Evolutionary conservation across 2,113 vertebrate genomes (phyloP).

Genomic region (Chionomys nivalis): DNA sequence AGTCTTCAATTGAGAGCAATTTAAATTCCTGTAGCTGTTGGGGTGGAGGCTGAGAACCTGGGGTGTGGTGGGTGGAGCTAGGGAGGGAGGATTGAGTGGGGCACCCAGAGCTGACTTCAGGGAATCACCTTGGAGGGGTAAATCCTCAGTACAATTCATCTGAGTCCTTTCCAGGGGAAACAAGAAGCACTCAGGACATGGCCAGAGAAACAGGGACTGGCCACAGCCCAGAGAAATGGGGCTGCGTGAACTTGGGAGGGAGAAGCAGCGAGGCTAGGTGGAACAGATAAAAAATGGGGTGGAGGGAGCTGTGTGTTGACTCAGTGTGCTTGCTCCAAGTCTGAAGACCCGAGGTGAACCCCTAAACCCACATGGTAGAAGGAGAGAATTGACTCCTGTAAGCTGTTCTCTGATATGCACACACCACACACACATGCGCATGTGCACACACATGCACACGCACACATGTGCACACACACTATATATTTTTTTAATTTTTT

Average conservation of each 20-base stretch:
- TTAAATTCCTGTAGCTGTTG: conserved; percentile 47
- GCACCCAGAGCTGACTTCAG: background rate
- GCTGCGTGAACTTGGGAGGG: background rate
- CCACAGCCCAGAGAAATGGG: background rate
- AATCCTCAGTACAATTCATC: background rate
- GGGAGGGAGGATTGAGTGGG: background rate
- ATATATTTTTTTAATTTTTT: background rate
- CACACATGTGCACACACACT: background rate
- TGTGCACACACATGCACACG: background rate
- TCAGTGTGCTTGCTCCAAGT: background rate
- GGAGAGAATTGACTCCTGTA: background rate
- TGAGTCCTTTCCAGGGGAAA: background rate
- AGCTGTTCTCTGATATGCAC: background rate
- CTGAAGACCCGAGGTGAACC: background rate
- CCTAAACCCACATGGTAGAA: background rate
- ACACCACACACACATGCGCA: background rate
- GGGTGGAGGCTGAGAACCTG: conserved; percentile 37
- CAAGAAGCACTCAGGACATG: background rate
- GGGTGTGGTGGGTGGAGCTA: background rate
- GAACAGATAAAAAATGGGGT: background rate
- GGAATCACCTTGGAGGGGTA: background rate
- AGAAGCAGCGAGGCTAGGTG: too few relatives aligned
- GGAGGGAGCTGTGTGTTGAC: background rate
- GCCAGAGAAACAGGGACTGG: background rate
- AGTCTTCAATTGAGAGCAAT: conserved; percentile 41